Conservation (phyloP, 1,140 invertebrate species). For the Streblospio benedicti region DNA sequence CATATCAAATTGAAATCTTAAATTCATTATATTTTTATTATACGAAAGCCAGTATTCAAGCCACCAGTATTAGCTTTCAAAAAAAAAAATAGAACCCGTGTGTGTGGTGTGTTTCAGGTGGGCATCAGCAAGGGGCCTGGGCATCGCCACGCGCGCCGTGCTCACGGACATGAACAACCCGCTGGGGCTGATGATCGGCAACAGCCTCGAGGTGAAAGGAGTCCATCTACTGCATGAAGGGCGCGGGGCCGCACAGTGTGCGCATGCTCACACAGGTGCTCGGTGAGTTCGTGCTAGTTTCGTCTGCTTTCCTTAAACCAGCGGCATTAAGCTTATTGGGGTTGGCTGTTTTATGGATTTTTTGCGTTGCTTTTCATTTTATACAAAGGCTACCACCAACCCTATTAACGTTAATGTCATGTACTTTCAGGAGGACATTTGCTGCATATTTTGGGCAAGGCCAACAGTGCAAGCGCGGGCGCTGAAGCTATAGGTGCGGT, state of each 20-base stretch:
- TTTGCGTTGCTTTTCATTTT: no score
- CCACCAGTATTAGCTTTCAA: no score
- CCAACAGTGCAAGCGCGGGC: no score
- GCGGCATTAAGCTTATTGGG: neutral
- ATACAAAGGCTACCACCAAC: no score
- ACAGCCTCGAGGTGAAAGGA: slow-evolving; percentile 56
- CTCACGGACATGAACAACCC: slow-evolving; percentile 54
- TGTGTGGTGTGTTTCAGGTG: no score
- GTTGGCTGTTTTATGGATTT: neutral
- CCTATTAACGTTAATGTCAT: no score
- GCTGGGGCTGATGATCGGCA: slow-evolving; percentile 52
- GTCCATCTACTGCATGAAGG: slow-evolving; percentile 49
- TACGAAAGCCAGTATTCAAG: neutral
- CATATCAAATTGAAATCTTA: neutral
- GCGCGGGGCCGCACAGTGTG: slow-evolving; percentile 47
- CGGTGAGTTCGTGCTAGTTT: neutral
- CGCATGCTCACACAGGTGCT: slow-evolving; percentile 50
- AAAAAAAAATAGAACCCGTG: no score
- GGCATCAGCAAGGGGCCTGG: slow-evolving; percentile 43
- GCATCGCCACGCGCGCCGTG: slow-evolving; percentile 50
- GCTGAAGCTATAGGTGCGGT: no score
- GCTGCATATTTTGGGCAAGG: no score
- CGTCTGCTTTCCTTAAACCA: neutral
- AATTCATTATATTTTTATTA: no score
- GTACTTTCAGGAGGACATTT: no score